A percentile compares a stretch with the other conserved stretches of the same genome.
Evolutionary conservation across 2,797 vertebrate genomes (phyloP).

Genomic region (Trachurus trachurus): DNA sequence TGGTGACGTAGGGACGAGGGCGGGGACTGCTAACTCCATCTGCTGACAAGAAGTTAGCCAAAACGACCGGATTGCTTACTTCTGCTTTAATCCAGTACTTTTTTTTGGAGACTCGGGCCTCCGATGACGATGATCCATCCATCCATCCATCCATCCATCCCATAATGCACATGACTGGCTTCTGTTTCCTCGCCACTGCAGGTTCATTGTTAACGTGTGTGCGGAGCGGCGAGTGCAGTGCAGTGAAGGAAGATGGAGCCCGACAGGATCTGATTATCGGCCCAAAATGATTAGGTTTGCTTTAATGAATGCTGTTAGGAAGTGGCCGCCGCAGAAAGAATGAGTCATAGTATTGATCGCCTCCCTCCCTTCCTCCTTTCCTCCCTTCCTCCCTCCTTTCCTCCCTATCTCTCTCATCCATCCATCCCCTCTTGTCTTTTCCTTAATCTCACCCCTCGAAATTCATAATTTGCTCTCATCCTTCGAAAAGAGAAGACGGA

Average conservation of each 20-base stretch:
- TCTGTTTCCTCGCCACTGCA: conserved; percentile 37
- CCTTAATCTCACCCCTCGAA: neutral
- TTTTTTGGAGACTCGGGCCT: no score
- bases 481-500: conserved; percentile 18
- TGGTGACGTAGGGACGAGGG: no score
- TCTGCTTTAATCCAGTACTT: no score
- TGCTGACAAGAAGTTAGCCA: no score
- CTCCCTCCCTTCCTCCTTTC: conserved; percentile 26
- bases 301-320: conserved; percentile 85
- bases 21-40: no score
- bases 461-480: conserved; percentile 17
- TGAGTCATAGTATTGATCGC: conserved; percentile 87
- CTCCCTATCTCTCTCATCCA: neutral
- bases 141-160: neutral
- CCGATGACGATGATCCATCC: neutral
- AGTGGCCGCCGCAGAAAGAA: conserved; percentile 82
- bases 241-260: conserved; percentile 65
- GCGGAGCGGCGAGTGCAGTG: neutral
- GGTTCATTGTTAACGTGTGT: conserved; percentile 26
- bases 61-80: no score
- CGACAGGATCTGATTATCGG: conserved; percentile 76
- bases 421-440: neutral
- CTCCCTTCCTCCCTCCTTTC: conserved; percentile 10
- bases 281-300: conserved; percentile 84
- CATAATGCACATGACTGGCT: neutral